These are phyloP conservation scores for Oopsacas minuta DNA, from an alignment of 37 sponge, comb jelly and placozoan species.

Conservation along the genomic window DNA sequence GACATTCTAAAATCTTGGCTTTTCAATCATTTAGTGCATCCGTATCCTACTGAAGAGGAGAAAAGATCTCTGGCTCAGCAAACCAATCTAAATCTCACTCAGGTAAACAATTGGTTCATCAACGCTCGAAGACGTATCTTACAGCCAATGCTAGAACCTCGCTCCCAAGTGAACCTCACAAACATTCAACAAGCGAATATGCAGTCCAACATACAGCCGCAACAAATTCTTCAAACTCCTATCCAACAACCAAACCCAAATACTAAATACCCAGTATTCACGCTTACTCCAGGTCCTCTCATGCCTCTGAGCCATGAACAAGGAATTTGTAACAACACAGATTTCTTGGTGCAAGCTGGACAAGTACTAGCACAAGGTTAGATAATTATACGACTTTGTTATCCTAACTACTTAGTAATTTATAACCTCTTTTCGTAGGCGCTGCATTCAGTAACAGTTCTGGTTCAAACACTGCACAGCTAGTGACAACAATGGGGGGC, in stretches of 20 bases:
- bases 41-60: constrained; percentile 40
- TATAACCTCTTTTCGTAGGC: not conserved
- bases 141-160: constrained; percentile 12
- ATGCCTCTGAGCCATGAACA: not conserved
- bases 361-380: constrained; percentile 11
- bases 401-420: not conserved
- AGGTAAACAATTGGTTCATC: constrained; percentile 52
- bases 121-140: constrained; percentile 42
- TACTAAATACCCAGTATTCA: not conserved
- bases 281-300: not conserved
- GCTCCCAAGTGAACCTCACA: not conserved
- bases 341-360: not conserved
- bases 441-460: constrained; percentile 16
- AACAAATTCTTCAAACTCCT: not conserved
- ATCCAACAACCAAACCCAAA: not conserved
- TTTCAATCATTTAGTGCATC: constrained; percentile 24
- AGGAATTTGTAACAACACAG: not conserved
- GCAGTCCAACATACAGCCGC: not conserved
- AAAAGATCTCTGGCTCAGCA: constrained; percentile 26
- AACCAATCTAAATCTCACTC: constrained; percentile 29
- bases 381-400: not conserved
- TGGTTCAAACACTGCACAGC: not conserved
- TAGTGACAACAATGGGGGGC: not conserved
- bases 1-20: constrained; percentile 26
- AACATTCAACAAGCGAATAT: not conserved